Evolutionary conservation across 2,113 vertebrate species (phyloP).

Genomic region (Psilopogon haemacephalus): DNA sequence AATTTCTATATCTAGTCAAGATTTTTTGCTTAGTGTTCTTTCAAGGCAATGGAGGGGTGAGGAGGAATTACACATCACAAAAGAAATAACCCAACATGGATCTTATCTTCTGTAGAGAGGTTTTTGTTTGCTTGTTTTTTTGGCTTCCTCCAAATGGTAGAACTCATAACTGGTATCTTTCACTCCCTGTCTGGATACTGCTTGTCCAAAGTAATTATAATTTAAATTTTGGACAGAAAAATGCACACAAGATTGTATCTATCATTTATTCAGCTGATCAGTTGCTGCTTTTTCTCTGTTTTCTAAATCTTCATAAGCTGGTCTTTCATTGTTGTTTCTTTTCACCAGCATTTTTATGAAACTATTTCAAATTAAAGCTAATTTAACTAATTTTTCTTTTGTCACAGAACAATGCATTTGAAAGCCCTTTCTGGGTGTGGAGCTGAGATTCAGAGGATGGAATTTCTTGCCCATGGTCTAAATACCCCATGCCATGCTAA

Average conservation of each 20-base stretch:
- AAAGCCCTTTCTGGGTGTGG: neutral
- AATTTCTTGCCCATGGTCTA: neutral
- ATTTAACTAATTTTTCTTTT: neutral
- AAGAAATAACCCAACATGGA: neutral
- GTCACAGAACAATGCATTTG: neutral
- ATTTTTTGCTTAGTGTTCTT: neutral
- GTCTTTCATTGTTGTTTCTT: neutral
- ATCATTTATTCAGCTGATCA: neutral
- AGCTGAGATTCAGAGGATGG: neutral
- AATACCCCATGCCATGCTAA: accelerated
- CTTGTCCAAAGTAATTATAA: neutral
- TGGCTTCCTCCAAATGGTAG: neutral
- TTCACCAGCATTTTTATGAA: neutral
- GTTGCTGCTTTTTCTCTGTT: neutral
- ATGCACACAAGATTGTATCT: neutral
- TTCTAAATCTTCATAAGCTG: neutral
- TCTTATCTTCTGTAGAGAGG: neutral
- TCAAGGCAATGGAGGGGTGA: neutral
- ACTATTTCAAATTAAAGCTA: neutral
- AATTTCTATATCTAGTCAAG: neutral
- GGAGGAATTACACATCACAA: neutral
- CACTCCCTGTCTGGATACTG: neutral
- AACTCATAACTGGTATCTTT: neutral
- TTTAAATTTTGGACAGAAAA: neutral
- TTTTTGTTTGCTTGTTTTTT: neutral